Evolutionary conservation across 2,113 vertebrate species (phyloP).

Genomic region (Hippocampus mohnikei): DNA sequence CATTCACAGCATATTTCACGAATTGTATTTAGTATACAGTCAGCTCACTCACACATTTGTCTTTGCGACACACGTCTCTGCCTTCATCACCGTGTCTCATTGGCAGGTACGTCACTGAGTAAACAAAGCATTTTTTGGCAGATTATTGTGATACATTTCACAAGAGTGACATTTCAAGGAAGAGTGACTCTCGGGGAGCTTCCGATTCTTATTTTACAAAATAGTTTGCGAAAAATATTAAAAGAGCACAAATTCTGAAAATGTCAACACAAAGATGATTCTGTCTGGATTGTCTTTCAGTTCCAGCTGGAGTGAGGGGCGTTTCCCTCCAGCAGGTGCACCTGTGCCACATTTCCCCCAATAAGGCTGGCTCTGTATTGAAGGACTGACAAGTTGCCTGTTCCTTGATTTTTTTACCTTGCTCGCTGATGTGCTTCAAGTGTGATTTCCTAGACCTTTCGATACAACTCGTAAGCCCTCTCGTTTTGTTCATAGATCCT

Average conservation of each 20-base stretch:
- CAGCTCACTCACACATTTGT: constrained; percentile 18
- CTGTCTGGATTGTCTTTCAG: no score
- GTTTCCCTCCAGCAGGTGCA: no score
- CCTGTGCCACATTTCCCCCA: no score
- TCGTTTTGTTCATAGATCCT: no score
- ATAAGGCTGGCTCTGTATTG: no score
- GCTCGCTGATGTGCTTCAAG: no score
- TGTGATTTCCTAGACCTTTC: no score
- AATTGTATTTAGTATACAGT: constrained; percentile 1
- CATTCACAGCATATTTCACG: constrained; percentile 25
- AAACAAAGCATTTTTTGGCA: constrained; percentile 9
- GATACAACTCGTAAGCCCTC: no score
- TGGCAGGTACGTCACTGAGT: not conserved
- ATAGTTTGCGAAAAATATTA: not conserved
- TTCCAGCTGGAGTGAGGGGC: no score
- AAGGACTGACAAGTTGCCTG: no score
- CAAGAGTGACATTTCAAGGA: not conserved
- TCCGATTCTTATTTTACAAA: not conserved
- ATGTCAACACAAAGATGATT: not conserved
- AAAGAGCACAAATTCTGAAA: not conserved
- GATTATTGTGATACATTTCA: not conserved
- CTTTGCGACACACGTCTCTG: constrained; percentile 2
- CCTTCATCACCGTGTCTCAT: constrained; percentile 10
- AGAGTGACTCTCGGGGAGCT: not conserved
- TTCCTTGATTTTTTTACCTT: no score